phyloP scores from a whole-genome alignment of 2,797 vertebrate species.

The Dromococcyx pavoninus region DNA sequence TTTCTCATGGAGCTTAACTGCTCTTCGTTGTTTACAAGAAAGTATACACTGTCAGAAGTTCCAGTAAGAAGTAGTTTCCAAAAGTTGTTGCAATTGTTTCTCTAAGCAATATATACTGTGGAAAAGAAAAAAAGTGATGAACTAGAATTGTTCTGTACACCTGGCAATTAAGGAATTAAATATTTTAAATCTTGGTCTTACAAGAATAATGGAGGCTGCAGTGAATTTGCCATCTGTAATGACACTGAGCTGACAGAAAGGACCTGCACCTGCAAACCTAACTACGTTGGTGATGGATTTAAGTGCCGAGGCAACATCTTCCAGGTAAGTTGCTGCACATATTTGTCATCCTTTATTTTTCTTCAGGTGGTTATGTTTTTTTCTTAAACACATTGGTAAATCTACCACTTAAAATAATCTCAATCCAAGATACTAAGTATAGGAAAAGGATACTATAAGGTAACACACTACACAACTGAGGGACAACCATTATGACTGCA shows the following conservation, averaged over 20 bases:
- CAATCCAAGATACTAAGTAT: neutral
- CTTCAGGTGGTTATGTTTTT: neutral
- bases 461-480: neutral
- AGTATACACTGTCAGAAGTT: neutral
- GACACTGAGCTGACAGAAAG: slow-evolving; percentile 78
- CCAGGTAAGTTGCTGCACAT: slow-evolving; percentile 68
- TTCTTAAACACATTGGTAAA: neutral
- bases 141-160: neutral
- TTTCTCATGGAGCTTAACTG: neutral
- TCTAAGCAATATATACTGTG: neutral
- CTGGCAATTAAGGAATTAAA: neutral
- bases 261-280: slow-evolving; percentile 79
- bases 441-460: neutral
- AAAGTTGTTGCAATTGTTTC: neutral
- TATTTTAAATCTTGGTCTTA: neutral
- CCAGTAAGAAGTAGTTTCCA: neutral
- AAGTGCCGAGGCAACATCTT: slow-evolving; percentile 82
- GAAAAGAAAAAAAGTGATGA: accelerated
- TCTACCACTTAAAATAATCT: neutral
- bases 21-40: neutral
- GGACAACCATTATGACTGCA: neutral
- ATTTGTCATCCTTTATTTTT: neutral
- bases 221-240: slow-evolving; percentile 81
- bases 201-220: slow-evolving; percentile 91
- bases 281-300: slow-evolving; percentile 85